phyloP scores from a whole-genome alignment of 1,140 invertebrate genomes.

The Microplitis mediator region DNA sequence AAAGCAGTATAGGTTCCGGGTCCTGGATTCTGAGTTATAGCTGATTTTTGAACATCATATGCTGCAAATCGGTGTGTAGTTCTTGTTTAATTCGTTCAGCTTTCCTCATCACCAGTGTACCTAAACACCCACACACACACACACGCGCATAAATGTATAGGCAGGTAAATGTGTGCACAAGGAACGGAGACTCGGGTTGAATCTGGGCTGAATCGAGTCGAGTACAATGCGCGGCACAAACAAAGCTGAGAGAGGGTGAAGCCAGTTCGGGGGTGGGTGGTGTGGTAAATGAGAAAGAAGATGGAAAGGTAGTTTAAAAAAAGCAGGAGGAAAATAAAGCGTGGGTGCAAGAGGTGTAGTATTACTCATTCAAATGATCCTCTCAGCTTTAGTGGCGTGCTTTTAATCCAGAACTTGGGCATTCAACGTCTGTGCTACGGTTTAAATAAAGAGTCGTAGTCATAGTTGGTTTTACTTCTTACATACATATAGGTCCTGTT shows the following conservation, averaged over 20 bases:
- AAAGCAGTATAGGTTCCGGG: too few species aligned
- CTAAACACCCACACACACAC: too few species aligned
- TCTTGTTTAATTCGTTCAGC: too few species aligned
- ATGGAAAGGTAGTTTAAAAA: not conserved
- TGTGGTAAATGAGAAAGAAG: not conserved
- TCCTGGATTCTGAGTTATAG: too few species aligned
- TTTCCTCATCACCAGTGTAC: too few species aligned
- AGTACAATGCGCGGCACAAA: conserved; percentile 58
- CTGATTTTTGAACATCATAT: too few species aligned
- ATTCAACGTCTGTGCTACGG: conserved; percentile 50
- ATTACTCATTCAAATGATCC: conserved; percentile 65
- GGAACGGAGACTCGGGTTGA: conserved; percentile 50
- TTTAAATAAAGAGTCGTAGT: conserved; percentile 47
- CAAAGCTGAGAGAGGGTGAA: conserved; percentile 52
- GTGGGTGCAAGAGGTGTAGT: conserved; percentile 62
- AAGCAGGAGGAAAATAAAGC: conserved; percentile 32
- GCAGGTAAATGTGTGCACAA: conserved; percentile 38
- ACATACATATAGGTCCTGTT: conserved; percentile 35
- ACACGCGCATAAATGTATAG: too few species aligned
- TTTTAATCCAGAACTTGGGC: conserved; percentile 55
- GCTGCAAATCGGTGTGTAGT: too few species aligned
- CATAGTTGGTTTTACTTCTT: not conserved
- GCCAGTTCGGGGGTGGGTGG: too few species aligned
- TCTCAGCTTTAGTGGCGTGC: conserved; percentile 41
- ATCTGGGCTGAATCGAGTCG: conserved; percentile 38